phyloP scores from a whole-genome alignment of 2,113 vertebrate genomes.

The Limnothrissa miodon region DNA sequence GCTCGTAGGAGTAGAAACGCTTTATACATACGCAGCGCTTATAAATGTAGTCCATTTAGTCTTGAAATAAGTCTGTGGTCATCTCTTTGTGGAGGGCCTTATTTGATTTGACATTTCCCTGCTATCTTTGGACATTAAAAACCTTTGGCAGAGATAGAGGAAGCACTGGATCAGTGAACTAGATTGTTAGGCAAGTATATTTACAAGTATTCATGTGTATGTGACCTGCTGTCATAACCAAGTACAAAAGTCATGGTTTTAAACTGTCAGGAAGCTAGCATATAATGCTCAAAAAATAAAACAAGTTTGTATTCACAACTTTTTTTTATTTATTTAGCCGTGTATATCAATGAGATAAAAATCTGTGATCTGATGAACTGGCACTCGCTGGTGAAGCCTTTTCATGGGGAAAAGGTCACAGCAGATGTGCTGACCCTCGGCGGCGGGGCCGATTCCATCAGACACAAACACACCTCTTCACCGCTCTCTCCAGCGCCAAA shows the following conservation, averaged over 20 bases:
- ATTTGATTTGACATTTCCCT: neutral
- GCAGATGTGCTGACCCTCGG: neutral
- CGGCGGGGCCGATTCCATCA: neutral
- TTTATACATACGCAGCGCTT: too few species aligned
- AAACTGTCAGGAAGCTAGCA: neutral
- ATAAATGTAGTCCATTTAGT: too few species aligned
- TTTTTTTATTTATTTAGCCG: neutral
- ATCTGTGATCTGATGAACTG: conserved; percentile 16
- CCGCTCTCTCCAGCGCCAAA: neutral
- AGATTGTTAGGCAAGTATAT: neutral
- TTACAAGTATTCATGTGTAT: neutral
- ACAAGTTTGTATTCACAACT: too few species aligned
- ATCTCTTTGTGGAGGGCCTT: neutral
- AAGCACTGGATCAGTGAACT: neutral
- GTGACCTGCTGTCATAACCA: neutral
- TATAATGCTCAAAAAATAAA: neutral
- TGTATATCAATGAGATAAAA: neutral
- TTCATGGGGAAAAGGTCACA: conserved; percentile 16
- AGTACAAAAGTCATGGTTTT: neutral
- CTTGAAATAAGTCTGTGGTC: neutral
- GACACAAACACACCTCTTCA: conserved; percentile 10
- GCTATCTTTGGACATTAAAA: neutral
- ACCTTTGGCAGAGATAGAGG: neutral
- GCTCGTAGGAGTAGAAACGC: too few species aligned
- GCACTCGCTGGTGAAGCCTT: neutral